phyloP scores from a whole-genome alignment of 1,140 invertebrate species.

The Aphidius gifuensis region DNA sequence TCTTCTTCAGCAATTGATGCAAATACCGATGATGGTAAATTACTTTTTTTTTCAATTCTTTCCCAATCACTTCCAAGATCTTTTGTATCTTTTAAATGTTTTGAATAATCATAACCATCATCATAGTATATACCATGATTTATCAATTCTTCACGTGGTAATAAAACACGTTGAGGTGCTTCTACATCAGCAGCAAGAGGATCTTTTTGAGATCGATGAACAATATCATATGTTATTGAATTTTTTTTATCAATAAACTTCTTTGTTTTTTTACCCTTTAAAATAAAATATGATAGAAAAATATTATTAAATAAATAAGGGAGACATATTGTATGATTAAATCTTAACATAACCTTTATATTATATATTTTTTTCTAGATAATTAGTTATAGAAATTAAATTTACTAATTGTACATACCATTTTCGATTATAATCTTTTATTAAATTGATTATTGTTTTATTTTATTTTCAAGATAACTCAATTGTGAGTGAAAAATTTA shows the following conservation, averaged over 20 bases:
- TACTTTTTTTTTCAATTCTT: conserved; percentile 55
- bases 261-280: conserved; percentile 70
- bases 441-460: too few species aligned
- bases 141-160: conserved; percentile 49
- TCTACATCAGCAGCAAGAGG: conserved; percentile 83
- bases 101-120: conserved; percentile 94
- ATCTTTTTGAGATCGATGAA: conserved; percentile 90
- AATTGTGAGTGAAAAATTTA: too few species aligned
- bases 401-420: too few species aligned
- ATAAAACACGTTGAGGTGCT: conserved; percentile 81
- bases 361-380: too few species aligned
- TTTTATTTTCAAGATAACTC: too few species aligned
- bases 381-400: too few species aligned
- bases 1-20: conserved; percentile 84
- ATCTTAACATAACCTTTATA: too few species aligned
- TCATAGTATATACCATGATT: conserved; percentile 93
- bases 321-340: too few species aligned
- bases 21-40: conserved; percentile 87
- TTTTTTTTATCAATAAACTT: conserved; percentile 92
- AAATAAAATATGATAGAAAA: conserved; percentile 26
- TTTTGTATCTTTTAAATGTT: conserved; percentile 78
- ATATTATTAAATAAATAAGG: too few species aligned
- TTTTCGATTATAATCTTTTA: too few species aligned
- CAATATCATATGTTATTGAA: conserved; percentile 85
- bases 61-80: conserved; percentile 50